phyloP scores from a whole-genome alignment of 2,113 vertebrate genomes.

The Osmerus mordax region DNA sequence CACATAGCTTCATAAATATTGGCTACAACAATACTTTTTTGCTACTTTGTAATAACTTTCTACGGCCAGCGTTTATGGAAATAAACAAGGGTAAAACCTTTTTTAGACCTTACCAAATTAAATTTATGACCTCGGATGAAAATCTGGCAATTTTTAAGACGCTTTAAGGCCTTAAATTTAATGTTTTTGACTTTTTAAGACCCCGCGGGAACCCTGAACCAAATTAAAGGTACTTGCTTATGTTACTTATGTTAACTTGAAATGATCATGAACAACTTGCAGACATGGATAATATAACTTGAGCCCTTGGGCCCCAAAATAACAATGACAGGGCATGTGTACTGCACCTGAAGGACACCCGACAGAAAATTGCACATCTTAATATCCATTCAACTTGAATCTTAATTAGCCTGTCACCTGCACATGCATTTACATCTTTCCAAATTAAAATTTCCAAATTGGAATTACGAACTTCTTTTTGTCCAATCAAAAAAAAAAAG shows the following conservation, averaged over 20 bases:
- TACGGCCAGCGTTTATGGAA: too few species aligned
- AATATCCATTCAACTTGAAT: slow-evolving; percentile 35
- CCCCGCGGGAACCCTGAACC: slow-evolving; percentile 24
- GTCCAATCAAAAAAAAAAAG: slow-evolving; percentile 20
- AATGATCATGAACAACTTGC: slow-evolving; percentile 58
- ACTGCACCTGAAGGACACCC: slow-evolving; percentile 39
- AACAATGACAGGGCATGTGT: not conserved
- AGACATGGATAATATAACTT: slow-evolving; percentile 46
- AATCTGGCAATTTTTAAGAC: too few species aligned
- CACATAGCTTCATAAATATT: too few species aligned
- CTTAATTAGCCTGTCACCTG: slow-evolving; percentile 36
- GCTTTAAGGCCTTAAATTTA: too few species aligned
- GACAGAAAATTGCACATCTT: slow-evolving; percentile 40
- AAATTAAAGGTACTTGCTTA: slow-evolving; percentile 66
- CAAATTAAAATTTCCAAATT: slow-evolving; percentile 41
- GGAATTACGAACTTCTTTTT: slow-evolving; percentile 28
- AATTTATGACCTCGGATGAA: too few species aligned
- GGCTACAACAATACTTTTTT: too few species aligned
- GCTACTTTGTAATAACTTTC: too few species aligned
- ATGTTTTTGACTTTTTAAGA: too few species aligned
- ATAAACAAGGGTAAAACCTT: too few species aligned
- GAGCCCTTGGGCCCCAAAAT: slow-evolving; percentile 38
- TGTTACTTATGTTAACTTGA: slow-evolving; percentile 60
- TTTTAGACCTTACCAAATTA: too few species aligned
- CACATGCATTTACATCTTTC: slow-evolving; percentile 9